phyloP scores from a whole-genome alignment of 2,797 vertebrate genomes.

The Cetoscarus ocellatus region DNA sequence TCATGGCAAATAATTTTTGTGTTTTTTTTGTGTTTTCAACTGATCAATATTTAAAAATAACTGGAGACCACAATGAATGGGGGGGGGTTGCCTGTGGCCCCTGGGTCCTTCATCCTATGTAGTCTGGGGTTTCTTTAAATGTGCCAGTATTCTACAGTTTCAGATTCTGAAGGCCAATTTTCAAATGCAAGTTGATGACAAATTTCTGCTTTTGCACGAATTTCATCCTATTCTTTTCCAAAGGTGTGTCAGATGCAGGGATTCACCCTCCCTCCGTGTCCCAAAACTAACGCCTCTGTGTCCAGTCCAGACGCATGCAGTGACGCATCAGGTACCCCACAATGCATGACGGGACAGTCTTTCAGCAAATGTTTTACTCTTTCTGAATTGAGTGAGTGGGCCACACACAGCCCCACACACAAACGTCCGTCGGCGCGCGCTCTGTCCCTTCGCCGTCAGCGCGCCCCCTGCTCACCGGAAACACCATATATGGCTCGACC shows the following conservation, averaged over 20 bases:
- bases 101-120: too few species aligned
- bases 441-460: slow-evolving; percentile 32
- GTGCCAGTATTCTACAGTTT: too few species aligned
- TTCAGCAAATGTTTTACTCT: slow-evolving; percentile 55
- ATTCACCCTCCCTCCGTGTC: background rate
- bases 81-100: too few species aligned
- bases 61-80: too few species aligned
- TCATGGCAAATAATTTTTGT: too few species aligned
- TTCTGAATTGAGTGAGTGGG: slow-evolving; percentile 60
- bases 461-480: slow-evolving; percentile 70
- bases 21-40: too few species aligned
- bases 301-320: slow-evolving; percentile 1
- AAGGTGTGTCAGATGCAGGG: slow-evolving; percentile 16
- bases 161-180: too few species aligned
- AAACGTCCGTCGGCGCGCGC: slow-evolving; percentile 46
- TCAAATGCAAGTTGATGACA: too few species aligned
- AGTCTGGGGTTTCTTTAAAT: too few species aligned
- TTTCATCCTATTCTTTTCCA: background rate
- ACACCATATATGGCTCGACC: slow-evolving; percentile 80
- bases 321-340: slow-evolving; percentile 47
- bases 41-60: too few species aligned
- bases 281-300: background rate
- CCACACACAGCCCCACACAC: slow-evolving; percentile 38
- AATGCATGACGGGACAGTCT: slow-evolving; percentile 23
- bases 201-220: too few species aligned